Percentiles rank a stretch among this genome's conserved stretches.
Conservation (phyloP, 2,888 invertebrate species). For the Erynnis tages region DNA sequence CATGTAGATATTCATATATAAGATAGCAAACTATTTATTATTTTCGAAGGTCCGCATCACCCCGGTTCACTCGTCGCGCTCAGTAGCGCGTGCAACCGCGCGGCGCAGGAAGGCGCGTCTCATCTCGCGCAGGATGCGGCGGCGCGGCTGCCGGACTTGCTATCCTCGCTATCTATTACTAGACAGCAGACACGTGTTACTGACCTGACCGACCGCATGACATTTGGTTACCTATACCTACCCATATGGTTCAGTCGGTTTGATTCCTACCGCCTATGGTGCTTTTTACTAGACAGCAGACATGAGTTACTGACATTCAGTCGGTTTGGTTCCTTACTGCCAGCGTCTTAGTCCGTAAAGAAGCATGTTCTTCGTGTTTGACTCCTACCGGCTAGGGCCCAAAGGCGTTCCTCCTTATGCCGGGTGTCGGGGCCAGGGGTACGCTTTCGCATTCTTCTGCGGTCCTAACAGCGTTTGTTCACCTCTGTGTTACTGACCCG, state of each 20-base stretch:
- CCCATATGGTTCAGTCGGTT: neutral
- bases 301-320: too few species aligned
- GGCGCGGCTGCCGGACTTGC: slow-evolving; percentile 45
- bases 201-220: slow-evolving; percentile 33
- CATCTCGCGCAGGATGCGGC: slow-evolving; percentile 79
- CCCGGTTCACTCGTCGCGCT: slow-evolving; percentile 64
- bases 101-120: slow-evolving; percentile 77
- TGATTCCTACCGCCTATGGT: too few species aligned
- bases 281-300: neutral
- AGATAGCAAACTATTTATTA: too few species aligned
- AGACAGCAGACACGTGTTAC: slow-evolving; percentile 42
- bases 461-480: too few species aligned
- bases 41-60: slow-evolving; percentile 26
- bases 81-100: slow-evolving; percentile 78
- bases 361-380: too few species aligned
- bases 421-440: too few species aligned
- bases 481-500: slow-evolving; percentile 46
- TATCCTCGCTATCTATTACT: slow-evolving; percentile 49
- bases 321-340: too few species aligned
- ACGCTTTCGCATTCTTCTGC: too few species aligned
- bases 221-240: neutral
- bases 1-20: too few species aligned
- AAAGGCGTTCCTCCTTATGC: too few species aligned
- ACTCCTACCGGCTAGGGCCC: too few species aligned
- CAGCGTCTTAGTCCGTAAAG: too few species aligned